Evolutionary conservation across 2,113 vertebrate genomes (phyloP).

Genomic region (Rhinichthys klamathensis): DNA sequence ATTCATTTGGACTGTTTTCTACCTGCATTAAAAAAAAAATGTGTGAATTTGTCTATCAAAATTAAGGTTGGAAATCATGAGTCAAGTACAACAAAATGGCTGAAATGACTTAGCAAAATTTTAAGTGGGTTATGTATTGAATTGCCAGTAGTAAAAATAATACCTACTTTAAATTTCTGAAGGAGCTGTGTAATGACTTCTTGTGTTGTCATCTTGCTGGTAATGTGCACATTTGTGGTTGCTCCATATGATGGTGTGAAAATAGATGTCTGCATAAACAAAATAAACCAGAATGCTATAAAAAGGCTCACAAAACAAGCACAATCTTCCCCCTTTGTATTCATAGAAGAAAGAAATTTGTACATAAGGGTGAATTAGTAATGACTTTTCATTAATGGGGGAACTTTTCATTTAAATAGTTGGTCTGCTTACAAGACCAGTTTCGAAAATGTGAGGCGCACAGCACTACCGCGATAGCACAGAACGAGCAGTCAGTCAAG

Average conservation of each 20-base stretch:
- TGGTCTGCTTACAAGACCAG: background rate
- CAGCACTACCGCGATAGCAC: no score
- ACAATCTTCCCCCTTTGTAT: background rate
- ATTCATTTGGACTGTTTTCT: slow-evolving; percentile 88
- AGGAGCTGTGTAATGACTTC: slow-evolving; percentile 88
- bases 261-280: slow-evolving; percentile 82
- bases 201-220: slow-evolving; percentile 85
- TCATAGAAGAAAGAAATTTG: background rate
- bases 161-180: slow-evolving; percentile 89
- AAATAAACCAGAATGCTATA: background rate
- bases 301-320: background rate
- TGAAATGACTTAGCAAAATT: no score
- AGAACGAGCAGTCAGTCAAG: no score
- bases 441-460: no score
- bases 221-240: slow-evolving; percentile 87
- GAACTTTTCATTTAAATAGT: background rate
- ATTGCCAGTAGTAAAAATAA: background rate
- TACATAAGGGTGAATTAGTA: background rate
- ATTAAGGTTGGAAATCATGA: background rate
- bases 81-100: no score
- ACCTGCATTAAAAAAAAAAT: slow-evolving; percentile 74
- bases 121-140: background rate
- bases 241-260: slow-evolving; percentile 88
- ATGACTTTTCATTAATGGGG: background rate
- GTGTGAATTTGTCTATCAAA: background rate